phyloP scores from a whole-genome alignment of 2,113 vertebrate species.

The Mus spicilegus region DNA sequence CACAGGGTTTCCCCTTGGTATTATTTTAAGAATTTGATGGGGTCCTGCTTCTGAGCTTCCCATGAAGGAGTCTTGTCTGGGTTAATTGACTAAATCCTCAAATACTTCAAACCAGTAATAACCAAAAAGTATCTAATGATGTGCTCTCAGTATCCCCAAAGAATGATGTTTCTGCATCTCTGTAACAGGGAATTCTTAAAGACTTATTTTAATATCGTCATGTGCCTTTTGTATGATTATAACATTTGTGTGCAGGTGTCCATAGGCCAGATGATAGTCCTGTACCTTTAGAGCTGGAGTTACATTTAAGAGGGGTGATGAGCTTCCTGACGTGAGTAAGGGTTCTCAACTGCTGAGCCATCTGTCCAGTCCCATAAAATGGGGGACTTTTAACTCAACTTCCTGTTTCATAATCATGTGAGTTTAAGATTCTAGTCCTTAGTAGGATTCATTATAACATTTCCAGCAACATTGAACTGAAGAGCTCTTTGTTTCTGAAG shows the following conservation, averaged over 20 bases:
- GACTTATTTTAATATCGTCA: not conserved
- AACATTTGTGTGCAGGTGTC: not conserved
- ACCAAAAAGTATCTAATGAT: not conserved
- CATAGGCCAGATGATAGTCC: not conserved
- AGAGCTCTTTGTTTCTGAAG: slow-evolving; percentile 27
- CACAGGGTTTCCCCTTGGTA: not conserved
- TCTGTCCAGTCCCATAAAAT: not conserved
- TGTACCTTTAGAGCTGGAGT: not conserved
- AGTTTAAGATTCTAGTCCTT: not conserved
- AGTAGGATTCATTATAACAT: not conserved
- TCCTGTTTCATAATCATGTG: not conserved
- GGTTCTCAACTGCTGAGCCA: not conserved
- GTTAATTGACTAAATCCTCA: not conserved
- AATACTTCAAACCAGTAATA: not conserved
- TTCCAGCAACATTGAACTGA: slow-evolving; percentile 24
- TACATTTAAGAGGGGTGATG: too few species aligned
- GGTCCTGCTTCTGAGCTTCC: too few species aligned
- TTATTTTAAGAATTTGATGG: not conserved
- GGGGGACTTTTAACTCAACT: not conserved
- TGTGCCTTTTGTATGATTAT: not conserved
- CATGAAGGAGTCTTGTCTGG: not conserved
- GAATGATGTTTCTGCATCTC: not conserved
- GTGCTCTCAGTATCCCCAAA: not conserved
- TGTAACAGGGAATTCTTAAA: not conserved
- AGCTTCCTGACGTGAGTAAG: not conserved